phyloP scores from a whole-genome alignment of 2,888 invertebrate species.

The Athripsodes cinereus region DNA sequence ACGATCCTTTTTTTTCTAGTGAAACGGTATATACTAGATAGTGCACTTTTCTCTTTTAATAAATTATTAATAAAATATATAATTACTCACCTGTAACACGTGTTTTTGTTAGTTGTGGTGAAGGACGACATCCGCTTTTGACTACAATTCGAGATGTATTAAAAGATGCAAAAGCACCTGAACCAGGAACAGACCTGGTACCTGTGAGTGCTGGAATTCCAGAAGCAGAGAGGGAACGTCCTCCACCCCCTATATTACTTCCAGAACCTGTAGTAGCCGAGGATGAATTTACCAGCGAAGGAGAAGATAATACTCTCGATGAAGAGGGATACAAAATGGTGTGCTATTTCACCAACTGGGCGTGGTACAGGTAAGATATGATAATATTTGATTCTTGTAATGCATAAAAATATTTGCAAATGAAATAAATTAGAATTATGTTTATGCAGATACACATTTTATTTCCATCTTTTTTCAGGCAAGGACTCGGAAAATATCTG shows the following conservation, averaged over 20 bases:
- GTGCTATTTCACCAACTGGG: conserved; percentile 92
- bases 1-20: too few species aligned
- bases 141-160: conserved; percentile 70
- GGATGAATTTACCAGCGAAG: conserved; percentile 32
- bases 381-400: not conserved
- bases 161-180: conserved; percentile 41
- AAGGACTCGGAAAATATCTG: conserved; percentile 71
- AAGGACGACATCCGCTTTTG: conserved; percentile 74
- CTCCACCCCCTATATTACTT: conserved; percentile 20
- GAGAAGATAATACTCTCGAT: conserved; percentile 29
- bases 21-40: not conserved
- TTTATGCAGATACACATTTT: not conserved
- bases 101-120: conserved; percentile 56
- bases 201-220: not conserved
- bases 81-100: too few species aligned
- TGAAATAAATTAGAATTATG: too few species aligned
- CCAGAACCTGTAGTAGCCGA: conserved; percentile 30
- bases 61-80: too few species aligned
- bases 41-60: too few species aligned
- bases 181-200: conserved; percentile 31
- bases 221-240: not conserved
- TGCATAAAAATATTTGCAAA: too few species aligned
- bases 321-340: conserved; percentile 63
- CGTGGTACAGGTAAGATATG: conserved; percentile 65
- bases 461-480: conserved; percentile 43